Conservation (phyloP, 2,888 invertebrate species). For the Volucella inflata region DNA sequence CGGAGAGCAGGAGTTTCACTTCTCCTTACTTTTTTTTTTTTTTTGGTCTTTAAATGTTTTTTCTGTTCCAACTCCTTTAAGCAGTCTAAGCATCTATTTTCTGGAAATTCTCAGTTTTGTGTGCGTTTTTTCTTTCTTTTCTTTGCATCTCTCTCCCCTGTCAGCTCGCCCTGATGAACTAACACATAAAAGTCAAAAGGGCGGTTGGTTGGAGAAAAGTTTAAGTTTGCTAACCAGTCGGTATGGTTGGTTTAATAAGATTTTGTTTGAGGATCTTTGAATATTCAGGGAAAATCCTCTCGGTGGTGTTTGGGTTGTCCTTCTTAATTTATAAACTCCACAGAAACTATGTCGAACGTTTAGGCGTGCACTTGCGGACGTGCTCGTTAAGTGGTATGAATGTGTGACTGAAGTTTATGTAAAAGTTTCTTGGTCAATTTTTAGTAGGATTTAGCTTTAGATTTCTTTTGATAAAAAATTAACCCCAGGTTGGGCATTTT, state of each 20-base stretch:
- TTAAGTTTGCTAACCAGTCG: slow-evolving; percentile 66
- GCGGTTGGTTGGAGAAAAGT: slow-evolving; percentile 37
- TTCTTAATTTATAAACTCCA: neutral
- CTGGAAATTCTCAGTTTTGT: neutral
- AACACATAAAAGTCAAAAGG: neutral
- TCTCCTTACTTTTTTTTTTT: neutral
- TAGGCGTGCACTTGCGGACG: neutral
- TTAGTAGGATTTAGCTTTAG: too few species aligned
- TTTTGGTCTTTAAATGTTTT: too few species aligned
- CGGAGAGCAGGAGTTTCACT: slow-evolving; percentile 3
- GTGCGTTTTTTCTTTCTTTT: slow-evolving; percentile 8
- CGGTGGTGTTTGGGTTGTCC: slow-evolving; percentile 3
- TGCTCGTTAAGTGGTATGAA: too few species aligned
- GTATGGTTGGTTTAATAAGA: slow-evolving; percentile 72
- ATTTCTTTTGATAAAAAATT: too few species aligned
- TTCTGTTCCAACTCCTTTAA: too few species aligned
- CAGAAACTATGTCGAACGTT: neutral
- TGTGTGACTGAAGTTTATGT: too few species aligned
- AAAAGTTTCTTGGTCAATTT: too few species aligned
- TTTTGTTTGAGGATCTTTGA: slow-evolving; percentile 73
- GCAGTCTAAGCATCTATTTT: too few species aligned
- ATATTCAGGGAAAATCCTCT: slow-evolving; percentile 48
- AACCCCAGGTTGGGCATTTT: too few species aligned
- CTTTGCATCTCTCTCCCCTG: neutral
- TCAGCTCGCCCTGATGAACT: slow-evolving; percentile 40